Evolutionary conservation across 2,888 invertebrate genomes (phyloP).

Genomic region (Nemoura dubitans): DNA sequence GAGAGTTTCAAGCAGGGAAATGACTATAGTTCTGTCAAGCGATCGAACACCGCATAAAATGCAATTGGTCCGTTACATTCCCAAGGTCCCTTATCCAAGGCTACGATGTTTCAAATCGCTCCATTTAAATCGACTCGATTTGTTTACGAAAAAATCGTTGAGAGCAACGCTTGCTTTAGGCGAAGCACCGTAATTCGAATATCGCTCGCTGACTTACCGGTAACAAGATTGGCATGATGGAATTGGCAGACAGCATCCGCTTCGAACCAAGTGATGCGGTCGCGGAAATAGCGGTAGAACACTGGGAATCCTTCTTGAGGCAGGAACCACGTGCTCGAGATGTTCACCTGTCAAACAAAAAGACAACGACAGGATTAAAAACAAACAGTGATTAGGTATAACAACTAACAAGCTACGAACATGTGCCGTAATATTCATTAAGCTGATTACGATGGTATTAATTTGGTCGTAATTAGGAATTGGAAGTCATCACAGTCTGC

Average conservation of each 20-base stretch:
- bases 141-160: no score
- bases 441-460: neutral
- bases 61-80: no score
- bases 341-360: conserved; percentile 71
- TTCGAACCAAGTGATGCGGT: conserved; percentile 85
- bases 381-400: neutral
- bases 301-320: conserved; percentile 83
- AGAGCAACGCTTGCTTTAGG: no score
- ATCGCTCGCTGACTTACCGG: conserved; percentile 66
- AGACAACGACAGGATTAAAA: conserved; percentile 18
- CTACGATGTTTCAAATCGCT: no score
- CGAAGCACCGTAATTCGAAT: no score
- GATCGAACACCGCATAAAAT: no score
- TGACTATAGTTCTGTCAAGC: no score
- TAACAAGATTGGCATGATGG: conserved; percentile 81
- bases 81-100: no score
- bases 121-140: no score
- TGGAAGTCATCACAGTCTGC: neutral
- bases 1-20: no score
- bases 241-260: conserved; percentile 86
- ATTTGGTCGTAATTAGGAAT: neutral
- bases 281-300: conserved; percentile 84
- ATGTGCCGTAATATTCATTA: neutral
- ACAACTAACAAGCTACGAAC: neutral
- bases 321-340: conserved; percentile 83